Evolutionary conservation across 2,113 vertebrate genomes (phyloP).

Genomic region (Cisticola juncidis): DNA sequence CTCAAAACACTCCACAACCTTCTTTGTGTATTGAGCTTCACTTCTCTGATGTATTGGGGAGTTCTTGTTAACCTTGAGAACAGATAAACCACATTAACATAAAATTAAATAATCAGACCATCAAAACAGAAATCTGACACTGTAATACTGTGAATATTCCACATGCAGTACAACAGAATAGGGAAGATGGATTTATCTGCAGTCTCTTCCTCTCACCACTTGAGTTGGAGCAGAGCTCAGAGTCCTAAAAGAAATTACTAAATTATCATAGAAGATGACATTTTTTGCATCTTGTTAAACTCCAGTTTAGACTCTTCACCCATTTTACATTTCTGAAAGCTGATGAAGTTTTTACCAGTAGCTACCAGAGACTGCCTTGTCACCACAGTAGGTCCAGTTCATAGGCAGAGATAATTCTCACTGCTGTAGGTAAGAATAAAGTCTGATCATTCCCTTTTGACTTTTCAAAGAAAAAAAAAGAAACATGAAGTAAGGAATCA

Average conservation of each 20-base stretch:
- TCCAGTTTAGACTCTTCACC: neutral
- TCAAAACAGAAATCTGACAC: neutral
- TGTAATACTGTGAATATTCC: neutral
- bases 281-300: neutral
- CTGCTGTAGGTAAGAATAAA: neutral
- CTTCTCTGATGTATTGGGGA: neutral
- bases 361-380: neutral
- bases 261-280: neutral
- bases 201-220: neutral
- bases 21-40: neutral
- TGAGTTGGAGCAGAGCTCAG: neutral
- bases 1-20: neutral
- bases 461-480: neutral
- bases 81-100: neutral
- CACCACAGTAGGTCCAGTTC: neutral
- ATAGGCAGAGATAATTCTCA: neutral
- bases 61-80: neutral
- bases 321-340: neutral
- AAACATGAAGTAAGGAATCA: neutral
- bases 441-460: neutral
- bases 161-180: accelerated
- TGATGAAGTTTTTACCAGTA: neutral
- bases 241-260: neutral
- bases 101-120: neutral
- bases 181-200: neutral